Conservation (phyloP, 2,888 invertebrate genomes). For the Caenorhabditis sp. region DNA sequence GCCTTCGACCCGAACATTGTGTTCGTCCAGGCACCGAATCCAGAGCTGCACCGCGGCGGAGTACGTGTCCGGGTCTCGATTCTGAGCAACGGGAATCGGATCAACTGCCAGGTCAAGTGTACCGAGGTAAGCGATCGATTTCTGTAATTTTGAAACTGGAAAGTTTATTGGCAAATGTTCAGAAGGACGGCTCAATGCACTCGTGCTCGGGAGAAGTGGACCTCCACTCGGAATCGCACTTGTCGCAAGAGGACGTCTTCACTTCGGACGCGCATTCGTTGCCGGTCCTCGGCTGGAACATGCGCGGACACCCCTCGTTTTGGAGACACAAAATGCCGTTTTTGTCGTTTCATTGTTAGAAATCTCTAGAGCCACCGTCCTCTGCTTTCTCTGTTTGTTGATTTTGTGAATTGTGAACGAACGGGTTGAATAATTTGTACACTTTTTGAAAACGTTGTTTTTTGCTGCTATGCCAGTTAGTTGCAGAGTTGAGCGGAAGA, state of each 20-base stretch:
- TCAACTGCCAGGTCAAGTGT: slow-evolving; percentile 57
- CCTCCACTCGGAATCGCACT: slow-evolving; percentile 66
- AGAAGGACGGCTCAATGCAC: slow-evolving; percentile 69
- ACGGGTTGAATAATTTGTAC: too few relatives aligned
- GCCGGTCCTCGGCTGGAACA: slow-evolving; percentile 76
- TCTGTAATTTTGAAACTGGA: neutral
- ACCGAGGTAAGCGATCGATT: slow-evolving; percentile 44
- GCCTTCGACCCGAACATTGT: slow-evolving; percentile 75
- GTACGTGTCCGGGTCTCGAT: slow-evolving; percentile 60
- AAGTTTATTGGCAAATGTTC: slow-evolving; percentile 20
- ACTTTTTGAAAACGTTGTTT: too few relatives aligned
- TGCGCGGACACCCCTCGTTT: slow-evolving; percentile 73
- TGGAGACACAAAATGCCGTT: slow-evolving; percentile 77
- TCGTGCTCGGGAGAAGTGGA: slow-evolving; percentile 64
- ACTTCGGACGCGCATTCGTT: slow-evolving; percentile 64
- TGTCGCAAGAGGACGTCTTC: slow-evolving; percentile 72
- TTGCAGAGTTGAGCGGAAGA: too few relatives aligned
- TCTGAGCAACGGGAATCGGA: slow-evolving; percentile 45
- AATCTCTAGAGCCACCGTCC: too few relatives aligned
- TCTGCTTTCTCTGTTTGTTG: neutral
- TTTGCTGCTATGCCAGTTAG: too few relatives aligned
- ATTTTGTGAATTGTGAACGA: neutral
- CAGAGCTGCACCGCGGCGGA: slow-evolving; percentile 51
- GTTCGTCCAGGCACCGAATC: slow-evolving; percentile 72
- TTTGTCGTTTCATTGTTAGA: slow-evolving; percentile 73